Evolutionary conservation across 2,888 invertebrate species (phyloP).

Genomic region (Diplazon laetatorius): DNA sequence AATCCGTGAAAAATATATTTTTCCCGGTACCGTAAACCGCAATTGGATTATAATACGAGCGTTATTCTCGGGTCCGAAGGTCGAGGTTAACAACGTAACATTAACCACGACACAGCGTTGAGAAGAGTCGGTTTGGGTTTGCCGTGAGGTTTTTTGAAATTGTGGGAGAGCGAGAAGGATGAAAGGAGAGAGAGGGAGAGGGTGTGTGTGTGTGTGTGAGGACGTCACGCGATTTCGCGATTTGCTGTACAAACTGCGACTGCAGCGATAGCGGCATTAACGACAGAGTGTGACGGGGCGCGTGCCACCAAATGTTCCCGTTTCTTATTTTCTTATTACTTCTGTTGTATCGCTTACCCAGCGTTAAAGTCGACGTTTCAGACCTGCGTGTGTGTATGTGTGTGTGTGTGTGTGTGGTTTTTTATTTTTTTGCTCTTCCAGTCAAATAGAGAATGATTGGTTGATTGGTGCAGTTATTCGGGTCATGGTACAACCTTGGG

Average conservation of each 20-base stretch:
- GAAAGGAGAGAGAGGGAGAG: not conserved
- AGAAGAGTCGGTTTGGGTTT: constrained; percentile 36
- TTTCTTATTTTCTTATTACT: constrained; percentile 16
- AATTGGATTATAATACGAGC: constrained; percentile 42
- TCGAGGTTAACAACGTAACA: constrained; percentile 65
- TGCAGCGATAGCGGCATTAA: not conserved
- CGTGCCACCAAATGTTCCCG: constrained; percentile 35
- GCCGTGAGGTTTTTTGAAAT: constrained; percentile 1
- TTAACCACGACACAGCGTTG: constrained; percentile 57
- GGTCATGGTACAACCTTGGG: too few relatives aligned
- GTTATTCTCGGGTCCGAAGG: constrained; percentile 55
- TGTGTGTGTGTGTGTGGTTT: too few relatives aligned
- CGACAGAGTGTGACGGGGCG: constrained; percentile 35
- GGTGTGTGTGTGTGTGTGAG: not conserved
- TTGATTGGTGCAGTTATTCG: too few relatives aligned
- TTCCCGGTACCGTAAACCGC: not conserved
- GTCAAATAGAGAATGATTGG: too few relatives aligned
- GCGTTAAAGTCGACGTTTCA: constrained; percentile 29
- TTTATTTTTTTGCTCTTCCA: not conserved
- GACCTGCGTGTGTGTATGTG: not conserved
- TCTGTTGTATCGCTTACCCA: constrained; percentile 34
- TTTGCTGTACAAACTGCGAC: constrained; percentile 56
- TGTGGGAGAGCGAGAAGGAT: not conserved
- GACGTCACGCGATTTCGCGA: constrained; percentile 64
- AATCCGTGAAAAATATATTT: constrained; percentile 32